These are phyloP conservation scores for Hemitrygon akajei DNA, from an alignment of 2,797 vertebrate species.

Conservation along the genomic window DNA sequence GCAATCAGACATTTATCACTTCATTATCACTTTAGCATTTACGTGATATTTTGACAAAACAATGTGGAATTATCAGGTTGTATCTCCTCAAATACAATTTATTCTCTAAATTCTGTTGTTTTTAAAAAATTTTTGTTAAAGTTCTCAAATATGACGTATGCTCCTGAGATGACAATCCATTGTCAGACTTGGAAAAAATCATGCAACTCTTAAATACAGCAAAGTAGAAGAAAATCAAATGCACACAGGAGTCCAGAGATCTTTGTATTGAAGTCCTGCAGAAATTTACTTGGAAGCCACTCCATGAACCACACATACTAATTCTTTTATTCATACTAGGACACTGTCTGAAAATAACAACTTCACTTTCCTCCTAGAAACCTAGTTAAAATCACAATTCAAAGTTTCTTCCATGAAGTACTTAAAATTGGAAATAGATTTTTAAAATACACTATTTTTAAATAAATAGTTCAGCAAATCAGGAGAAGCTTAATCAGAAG, in stretches of 20 bases:
- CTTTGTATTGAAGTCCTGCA: background rate
- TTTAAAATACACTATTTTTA: no score
- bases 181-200: conserved; percentile 54
- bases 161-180: conserved; percentile 59
- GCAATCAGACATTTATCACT: conserved; percentile 32
- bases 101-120: conserved; percentile 61
- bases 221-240: conserved; percentile 48
- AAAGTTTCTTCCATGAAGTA: background rate
- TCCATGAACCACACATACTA: background rate
- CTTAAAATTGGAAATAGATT: background rate
- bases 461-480: background rate
- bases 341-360: background rate
- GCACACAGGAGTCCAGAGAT: background rate
- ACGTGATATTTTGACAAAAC: conserved; percentile 58
- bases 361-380: no score
- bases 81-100: conserved; percentile 56
- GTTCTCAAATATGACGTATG: conserved; percentile 59
- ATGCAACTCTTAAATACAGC: conserved; percentile 50
- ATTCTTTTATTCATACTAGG: background rate
- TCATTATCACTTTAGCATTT: conserved; percentile 50
- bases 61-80: conserved; percentile 59
- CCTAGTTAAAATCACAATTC: background rate
- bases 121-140: conserved; percentile 56
- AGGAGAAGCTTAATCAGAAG: background rate
- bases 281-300: background rate